Evolutionary conservation across 1,140 invertebrate genomes (phyloP).

Genomic region (Drosophila serrata): DNA sequence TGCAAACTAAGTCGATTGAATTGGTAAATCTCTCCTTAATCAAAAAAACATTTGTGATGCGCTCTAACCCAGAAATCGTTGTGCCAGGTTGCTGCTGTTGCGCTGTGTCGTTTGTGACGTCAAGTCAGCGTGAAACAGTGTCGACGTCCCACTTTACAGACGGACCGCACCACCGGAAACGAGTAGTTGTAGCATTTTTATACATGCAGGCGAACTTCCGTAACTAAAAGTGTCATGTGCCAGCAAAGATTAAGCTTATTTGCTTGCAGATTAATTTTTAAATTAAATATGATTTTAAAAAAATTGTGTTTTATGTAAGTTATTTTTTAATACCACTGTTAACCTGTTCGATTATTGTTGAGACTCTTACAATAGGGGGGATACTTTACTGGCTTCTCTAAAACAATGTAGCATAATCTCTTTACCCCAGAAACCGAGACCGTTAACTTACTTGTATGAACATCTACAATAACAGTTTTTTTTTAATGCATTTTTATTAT

Average conservation of each 20-base stretch:
- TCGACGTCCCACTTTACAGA: constrained; percentile 59
- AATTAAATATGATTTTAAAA: not conserved
- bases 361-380: no score
- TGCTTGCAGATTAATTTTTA: not conserved
- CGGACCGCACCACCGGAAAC: constrained; percentile 50
- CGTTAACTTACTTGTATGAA: no score
- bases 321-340: not conserved
- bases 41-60: constrained; percentile 11
- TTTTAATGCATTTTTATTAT: not conserved
- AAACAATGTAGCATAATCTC: not conserved
- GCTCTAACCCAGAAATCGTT: constrained; percentile 54
- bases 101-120: constrained; percentile 48
- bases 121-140: constrained; percentile 54
- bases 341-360: no score
- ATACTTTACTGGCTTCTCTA: not conserved
- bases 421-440: not conserved
- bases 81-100: constrained; percentile 43
- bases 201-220: not conserved
- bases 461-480: not conserved
- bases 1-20: constrained; percentile 12
- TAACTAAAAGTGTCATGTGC: not conserved
- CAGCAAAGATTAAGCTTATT: not conserved
- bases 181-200: constrained; percentile 21
- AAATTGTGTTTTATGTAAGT: not conserved
- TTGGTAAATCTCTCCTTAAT: constrained; percentile 5